Base-by-base conservation (phyloP, 1,140 invertebrate genomes). In the Platorchestia sp. region DNA sequence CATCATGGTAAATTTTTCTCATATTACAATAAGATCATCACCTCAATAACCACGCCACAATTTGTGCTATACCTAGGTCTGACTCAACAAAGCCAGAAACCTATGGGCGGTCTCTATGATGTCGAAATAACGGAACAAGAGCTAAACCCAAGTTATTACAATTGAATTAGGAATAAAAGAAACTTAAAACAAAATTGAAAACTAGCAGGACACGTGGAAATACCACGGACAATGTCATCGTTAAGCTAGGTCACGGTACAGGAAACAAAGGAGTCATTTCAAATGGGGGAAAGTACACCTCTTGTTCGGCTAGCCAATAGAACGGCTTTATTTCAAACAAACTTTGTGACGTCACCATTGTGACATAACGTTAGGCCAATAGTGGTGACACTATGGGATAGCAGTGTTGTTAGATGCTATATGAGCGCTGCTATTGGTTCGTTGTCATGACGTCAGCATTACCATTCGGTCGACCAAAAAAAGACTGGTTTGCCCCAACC, bases 21-120 rank as follows among this genome's bases (percentile, higher is more conserved):
- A 51, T 51, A 44, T 51, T 47, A 95, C 45, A 93, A 44, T 51
- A 47, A 47, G 93, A 51, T 59, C 53, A 95, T 95, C 53, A 51
- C 93, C 93, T 95, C 93, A 44, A 95, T 16, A 95, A 51, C 86
- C 95, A 53, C 44, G 43, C 86, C 44, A 95, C 44, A 86, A 86
- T 86, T 95, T 86, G 53, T 95, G 43, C 53, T 59, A 95, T 95
- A 45, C 36, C 10, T 27, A 22, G 14, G 59, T 36, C 27, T 36
- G 27, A 36, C 10, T 75, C 59, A 75, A 36, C 59, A 36, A 10
- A 27, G 36, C 27, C 59, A 75, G 59, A 1, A 75, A 27, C 36
- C 59, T 10, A 27, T 75, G 59, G 59, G 59, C 59, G 59, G 59
- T 75, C 14, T 22, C 59, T 36, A 27, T 10, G 59, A 75, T 75